Percentiles rank a stretch among this genome's conserved stretches.
Conservation (phyloP, 2,113 vertebrate genomes). For the Axis porcinus region DNA sequence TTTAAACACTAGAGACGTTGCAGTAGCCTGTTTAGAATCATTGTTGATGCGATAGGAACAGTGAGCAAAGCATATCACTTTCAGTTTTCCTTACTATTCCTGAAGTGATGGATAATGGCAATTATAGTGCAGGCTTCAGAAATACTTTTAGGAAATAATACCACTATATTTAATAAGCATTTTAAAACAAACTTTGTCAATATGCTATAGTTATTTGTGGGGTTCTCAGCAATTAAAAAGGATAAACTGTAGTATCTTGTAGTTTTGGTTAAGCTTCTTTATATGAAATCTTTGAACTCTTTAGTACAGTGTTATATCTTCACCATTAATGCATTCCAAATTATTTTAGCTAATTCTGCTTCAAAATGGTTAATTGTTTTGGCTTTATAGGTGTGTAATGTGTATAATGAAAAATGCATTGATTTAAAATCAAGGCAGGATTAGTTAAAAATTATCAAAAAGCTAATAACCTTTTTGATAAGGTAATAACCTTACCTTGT, state of each 20-base stretch:
- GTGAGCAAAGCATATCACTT: background rate
- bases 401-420: background rate
- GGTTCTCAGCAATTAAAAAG: background rate
- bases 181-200: background rate
- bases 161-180: background rate
- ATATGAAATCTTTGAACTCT: background rate
- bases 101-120: background rate
- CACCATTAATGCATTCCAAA: background rate
- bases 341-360: background rate
- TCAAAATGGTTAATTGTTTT: slow-evolving; percentile 28
- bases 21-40: background rate
- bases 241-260: background rate
- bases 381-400: background rate
- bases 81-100: background rate
- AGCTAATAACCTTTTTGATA: background rate
- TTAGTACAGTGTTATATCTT: background rate
- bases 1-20: background rate
- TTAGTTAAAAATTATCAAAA: background rate
- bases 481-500: background rate
- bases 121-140: background rate
- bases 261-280: background rate
- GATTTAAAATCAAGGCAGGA: slow-evolving; percentile 16
- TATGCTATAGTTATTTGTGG: background rate
- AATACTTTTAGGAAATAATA: background rate
- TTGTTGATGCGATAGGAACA: too few relatives aligned